Evolutionary conservation across 2,113 vertebrate species (phyloP), one percentile per base, ranked within the genome.

Genomic region (Piliocolobus tephrosceles): DNA sequence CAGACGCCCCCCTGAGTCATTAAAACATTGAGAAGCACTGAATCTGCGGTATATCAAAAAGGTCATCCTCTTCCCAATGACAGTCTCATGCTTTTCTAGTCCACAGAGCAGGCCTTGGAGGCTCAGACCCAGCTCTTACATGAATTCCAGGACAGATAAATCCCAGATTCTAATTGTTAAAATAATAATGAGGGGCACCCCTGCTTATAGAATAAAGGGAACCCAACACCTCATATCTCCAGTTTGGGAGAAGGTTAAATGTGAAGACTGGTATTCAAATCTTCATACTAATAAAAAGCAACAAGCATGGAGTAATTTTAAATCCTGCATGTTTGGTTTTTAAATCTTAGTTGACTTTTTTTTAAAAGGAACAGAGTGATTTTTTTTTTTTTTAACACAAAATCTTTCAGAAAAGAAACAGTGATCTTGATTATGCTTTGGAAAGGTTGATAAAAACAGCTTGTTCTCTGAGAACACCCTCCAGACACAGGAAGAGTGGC

Each of bases 241-340:
- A 85, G 32, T 90, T 85, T 72, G 30, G 82, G 12, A 58, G 23
- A 52, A 27, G 40, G 45, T 82, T 80, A 76, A 84, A 27, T 43
- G 23, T 57, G 73, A 94, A 52, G 50, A 30, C 55, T 50, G 43
- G 32, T 61, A 25, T 55, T 78, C 47, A 55, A 5, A 25, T 82
- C 47, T 35, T 79, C 27, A 72, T 55, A 14, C 66, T 90, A 73
- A 88, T 92, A 73, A 96, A 95, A 97, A 87, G 47, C 90, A 97
- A 16, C 32, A 61, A 94, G 27, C 83, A 22, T 73, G 38, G 88
- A 78, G 27, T 78, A 81, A 81, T 90, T 95, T 68, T 76, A 68
- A 86, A 35, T 55, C 20, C 68, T 82, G 0, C 52, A n/a, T 35
- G 4, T 75, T 90, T 90, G 75, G 18, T 66, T 95, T 91, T 95